phyloP scores from a whole-genome alignment of 2,797 vertebrate species.

The Taenioides sp. region DNA sequence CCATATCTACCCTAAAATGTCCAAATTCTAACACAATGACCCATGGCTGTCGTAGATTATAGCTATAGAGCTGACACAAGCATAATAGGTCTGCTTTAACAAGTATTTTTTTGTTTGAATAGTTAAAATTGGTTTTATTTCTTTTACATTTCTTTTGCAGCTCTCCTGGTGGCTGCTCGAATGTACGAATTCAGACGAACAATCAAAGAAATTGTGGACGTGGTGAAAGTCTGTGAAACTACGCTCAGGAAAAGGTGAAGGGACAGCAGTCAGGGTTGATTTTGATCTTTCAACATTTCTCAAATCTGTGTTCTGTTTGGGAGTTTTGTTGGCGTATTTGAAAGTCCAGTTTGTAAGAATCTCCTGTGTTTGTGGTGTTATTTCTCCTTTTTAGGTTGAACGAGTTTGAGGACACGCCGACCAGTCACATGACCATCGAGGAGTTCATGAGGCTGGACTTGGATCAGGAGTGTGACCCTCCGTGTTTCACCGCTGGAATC shows the following conservation, averaged over 20 bases:
- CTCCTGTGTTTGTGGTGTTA: neutral
- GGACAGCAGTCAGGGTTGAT: too few species aligned
- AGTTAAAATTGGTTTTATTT: too few species aligned
- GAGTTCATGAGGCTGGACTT: constrained; percentile 94
- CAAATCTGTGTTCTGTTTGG: too few species aligned
- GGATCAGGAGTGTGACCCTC: constrained; percentile 94
- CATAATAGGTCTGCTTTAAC: too few species aligned
- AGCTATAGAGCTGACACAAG: too few species aligned
- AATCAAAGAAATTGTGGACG: constrained; percentile 88
- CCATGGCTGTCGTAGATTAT: too few species aligned
- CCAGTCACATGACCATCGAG: constrained; percentile 92
- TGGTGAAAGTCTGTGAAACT: constrained; percentile 96
- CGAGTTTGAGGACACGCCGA: constrained; percentile 95
- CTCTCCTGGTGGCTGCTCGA: constrained; percentile 91
- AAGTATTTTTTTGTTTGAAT: too few species aligned
- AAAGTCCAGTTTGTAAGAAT: neutral
- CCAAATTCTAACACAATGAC: too few species aligned
- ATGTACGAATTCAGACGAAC: constrained; percentile 95
- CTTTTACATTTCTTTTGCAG: constrained; percentile 57
- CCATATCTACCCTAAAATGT: too few species aligned
- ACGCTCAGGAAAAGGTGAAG: constrained; percentile 90
- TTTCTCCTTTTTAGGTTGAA: constrained; percentile 75
- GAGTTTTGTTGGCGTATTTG: too few species aligned
- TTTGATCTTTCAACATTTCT: neutral
- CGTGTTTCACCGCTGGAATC: constrained; percentile 88